Evolutionary conservation across 2,113 vertebrate genomes (phyloP), one percentile per base, ranked within the genome.

Genomic region (Pseudorectes ferrugineus): DNA sequence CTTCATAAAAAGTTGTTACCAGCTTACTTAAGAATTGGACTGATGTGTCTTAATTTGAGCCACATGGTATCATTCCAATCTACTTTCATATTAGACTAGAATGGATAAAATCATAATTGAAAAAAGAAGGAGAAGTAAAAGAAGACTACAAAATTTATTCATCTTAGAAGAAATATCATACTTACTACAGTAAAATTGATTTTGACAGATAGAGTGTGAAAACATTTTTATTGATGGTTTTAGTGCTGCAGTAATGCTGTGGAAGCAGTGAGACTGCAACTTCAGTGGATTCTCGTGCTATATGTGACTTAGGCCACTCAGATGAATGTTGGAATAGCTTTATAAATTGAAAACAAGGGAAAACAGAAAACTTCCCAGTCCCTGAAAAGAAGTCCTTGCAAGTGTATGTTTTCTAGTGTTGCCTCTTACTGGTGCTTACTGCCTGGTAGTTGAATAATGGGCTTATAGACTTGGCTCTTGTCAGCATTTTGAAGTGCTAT

Each of bases 1-100:
- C 77, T 92, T 93, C 25, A 3, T 78, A 43, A 90, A 96, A 90
- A 59, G 88, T 85, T 93, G 35, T 90, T 96, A 90, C 92, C 80
- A 78, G 77, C 59, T 95, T 97, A 77, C 88, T 97, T 77, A 92
- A 92, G 88, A 85, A 83, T 59, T 89, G 72, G 86, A 82, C 87
- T 94, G 58, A 57, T 93, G 48, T 90, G 80, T 95, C 77, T 92
- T 88, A 74, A 52, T 96, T 93, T 94, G 77, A 96, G 85, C 88
- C 49, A 25, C 48, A 35, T 86, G 71, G 54, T 77, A 46, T 92
- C 63, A 12, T 36, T 96, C 66, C 83, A 38, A 33, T 94, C 93
- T 95, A 63, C 62, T 88, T 95, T 63, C 31, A 2, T 63, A 42
- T 84, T 92, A 52, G 52, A 17, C 29, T 66, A 35, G 26, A 74